Conservation (phyloP, 2,888 invertebrate species). For the Heteropelma amictum region DNA sequence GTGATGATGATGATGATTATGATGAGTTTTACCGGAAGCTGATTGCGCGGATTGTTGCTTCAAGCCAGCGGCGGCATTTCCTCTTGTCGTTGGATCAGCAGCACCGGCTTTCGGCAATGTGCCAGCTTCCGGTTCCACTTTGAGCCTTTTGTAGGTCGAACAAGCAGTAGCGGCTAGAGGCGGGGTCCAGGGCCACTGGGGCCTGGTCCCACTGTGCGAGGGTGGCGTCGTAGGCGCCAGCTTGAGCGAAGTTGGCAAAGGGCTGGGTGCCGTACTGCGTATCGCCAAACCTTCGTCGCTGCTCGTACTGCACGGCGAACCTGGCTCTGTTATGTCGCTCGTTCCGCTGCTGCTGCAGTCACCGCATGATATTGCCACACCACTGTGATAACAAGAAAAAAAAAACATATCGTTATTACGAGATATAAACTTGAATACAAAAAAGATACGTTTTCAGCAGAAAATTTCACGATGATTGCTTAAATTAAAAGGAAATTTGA, state of each 20-base stretch:
- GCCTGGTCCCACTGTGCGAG: slow-evolving; percentile 72
- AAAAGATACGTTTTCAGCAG: too few relatives aligned
- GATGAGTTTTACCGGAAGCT: slow-evolving; percentile 60
- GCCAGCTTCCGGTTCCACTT: slow-evolving; percentile 75
- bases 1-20: slow-evolving; percentile 67
- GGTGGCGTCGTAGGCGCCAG: slow-evolving; percentile 70
- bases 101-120: slow-evolving; percentile 72
- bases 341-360: slow-evolving; percentile 81
- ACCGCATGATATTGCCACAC: slow-evolving; percentile 88
- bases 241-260: slow-evolving; percentile 70
- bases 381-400: slow-evolving; percentile 80
- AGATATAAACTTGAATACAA: too few relatives aligned
- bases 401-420: not conserved
- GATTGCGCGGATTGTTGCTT: slow-evolving; percentile 48
- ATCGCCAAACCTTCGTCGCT: slow-evolving; percentile 79
- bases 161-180: slow-evolving; percentile 74
- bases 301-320: slow-evolving; percentile 89
- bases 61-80: slow-evolving; percentile 52
- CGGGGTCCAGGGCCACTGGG: slow-evolving; percentile 77
- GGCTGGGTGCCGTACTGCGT: slow-evolving; percentile 67
- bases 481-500: too few relatives aligned
- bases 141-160: slow-evolving; percentile 74
- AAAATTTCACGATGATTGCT: too few relatives aligned
- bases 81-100: slow-evolving; percentile 69
- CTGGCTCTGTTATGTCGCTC: slow-evolving; percentile 92